Evolutionary conservation across 2,888 invertebrate genomes (phyloP), one percentile per base, ranked within the genome.

Genomic region (Noctua pronuba): DNA sequence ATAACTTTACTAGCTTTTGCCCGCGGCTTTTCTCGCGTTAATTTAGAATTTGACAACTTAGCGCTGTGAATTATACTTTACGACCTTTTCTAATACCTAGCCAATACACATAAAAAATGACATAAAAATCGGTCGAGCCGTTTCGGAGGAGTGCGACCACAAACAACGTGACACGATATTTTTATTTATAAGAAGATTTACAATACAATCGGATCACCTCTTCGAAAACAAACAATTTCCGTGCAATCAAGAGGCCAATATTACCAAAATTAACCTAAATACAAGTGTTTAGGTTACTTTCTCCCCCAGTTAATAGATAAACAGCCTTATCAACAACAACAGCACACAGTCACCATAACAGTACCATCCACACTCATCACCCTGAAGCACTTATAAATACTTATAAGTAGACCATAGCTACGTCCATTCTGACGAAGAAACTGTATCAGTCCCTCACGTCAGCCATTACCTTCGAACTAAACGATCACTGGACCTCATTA

Each of bases 401-500:
- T 69, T 75, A 83, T 80, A 87, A 88, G 86, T 85, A 79, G 49
- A 68, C 74, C 78, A 82, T 85, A 87, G 77, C 86, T 86, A 62
- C 49, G 88, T 85, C 86, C 85, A 87, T 89, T 90, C 80, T 86
- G 85, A 88, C 87, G 90, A 89, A 82, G 90, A 89, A 92, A 91
- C 88, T 65, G 87, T 87, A 88, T 88, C 86, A 84, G 84, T 86
- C 83, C 90, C 94, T 93, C 95, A 95, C 96, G 95, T 96, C 94
- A 92, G 92, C 96, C 94, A 96, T 96, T 96, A 96, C 95, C 94
- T 95, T 93, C 94, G 94, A 96, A 95, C 95, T 95, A 96, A 96
- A 95, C 95, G 95, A 95, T 95, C 94, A 93, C 95, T 93, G 95
- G 96, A 96, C 96, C 96, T 96, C 96, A 96, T 96, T 96, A 96